phyloP scores from a whole-genome alignment of 2,113 vertebrate species.

The Rana temporaria region DNA sequence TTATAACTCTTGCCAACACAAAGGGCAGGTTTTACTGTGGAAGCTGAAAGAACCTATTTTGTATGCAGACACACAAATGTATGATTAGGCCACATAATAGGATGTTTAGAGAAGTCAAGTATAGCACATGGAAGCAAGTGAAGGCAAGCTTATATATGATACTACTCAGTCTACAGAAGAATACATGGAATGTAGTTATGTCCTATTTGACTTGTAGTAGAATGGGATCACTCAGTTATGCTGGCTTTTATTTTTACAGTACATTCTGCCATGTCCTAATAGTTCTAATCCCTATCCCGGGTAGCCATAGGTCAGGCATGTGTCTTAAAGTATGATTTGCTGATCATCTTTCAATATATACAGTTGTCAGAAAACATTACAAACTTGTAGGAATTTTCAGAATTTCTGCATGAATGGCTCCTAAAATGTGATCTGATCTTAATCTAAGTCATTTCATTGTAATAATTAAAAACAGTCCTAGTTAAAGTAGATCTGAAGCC shows the following conservation, averaged over 20 bases:
- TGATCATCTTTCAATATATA: no score
- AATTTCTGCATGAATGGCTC: no score
- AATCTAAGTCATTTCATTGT: no score
- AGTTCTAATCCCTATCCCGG: background rate
- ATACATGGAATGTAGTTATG: slow-evolving; percentile 11
- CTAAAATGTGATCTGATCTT: no score
- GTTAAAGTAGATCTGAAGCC: no score
- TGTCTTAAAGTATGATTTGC: no score
- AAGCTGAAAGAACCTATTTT: slow-evolving; percentile 21
- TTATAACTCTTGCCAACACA: slow-evolving; percentile 47
- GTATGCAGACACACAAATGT: slow-evolving; percentile 45
- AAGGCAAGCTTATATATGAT: slow-evolving; percentile 24
- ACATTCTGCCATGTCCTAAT: background rate
- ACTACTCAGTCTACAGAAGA: background rate
- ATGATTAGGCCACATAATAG: slow-evolving; percentile 35
- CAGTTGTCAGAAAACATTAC: no score
- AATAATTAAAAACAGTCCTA: no score
- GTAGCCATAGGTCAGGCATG: background rate
- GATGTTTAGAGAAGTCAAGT: slow-evolving; percentile 48
- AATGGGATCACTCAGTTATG: background rate
- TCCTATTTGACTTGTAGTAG: background rate
- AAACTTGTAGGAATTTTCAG: no score
- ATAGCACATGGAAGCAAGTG: slow-evolving; percentile 31
- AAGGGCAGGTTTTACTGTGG: slow-evolving; percentile 36
- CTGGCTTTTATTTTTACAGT: background rate